phyloP scores from a whole-genome alignment of 2,888 invertebrate species.

The Rhimphoctona megacephalus region DNA sequence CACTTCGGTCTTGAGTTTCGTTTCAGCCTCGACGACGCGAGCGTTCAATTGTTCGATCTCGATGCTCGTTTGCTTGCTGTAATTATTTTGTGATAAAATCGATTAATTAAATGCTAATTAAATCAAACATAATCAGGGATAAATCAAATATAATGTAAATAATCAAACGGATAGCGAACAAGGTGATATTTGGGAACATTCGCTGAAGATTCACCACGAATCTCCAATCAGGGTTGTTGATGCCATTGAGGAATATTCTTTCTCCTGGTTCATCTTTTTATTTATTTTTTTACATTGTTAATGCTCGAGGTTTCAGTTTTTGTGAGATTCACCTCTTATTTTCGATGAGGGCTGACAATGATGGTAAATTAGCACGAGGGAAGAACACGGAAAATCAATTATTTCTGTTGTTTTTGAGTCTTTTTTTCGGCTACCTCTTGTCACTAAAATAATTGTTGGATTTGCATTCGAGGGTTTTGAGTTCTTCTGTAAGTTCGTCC shows the following conservation, averaged over 20 bases:
- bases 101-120: background rate
- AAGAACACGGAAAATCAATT: background rate
- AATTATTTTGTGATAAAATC: constrained; percentile 7
- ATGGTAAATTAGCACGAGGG: constrained; percentile 4
- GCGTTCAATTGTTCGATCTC: constrained; percentile 98
- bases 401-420: constrained; percentile 17
- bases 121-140: background rate
- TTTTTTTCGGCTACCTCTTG: constrained; percentile 87
- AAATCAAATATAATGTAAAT: background rate
- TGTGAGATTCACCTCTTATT: constrained; percentile 41
- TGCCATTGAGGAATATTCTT: background rate
- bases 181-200: background rate
- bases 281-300: background rate
- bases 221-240: background rate
- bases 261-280: background rate
- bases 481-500: constrained; percentile 87
- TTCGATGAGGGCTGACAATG: constrained; percentile 3
- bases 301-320: constrained; percentile 48
- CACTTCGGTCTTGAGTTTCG: constrained; percentile 97
- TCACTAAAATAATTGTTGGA: constrained; percentile 87
- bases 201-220: background rate
- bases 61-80: constrained; percentile 98
- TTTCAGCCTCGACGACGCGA: constrained; percentile 98
- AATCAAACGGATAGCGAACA: background rate
- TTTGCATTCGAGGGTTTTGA: constrained; percentile 88